Evolutionary conservation across 2,113 vertebrate genomes (phyloP).

Genomic region (Todiramphus saurophagus): DNA sequence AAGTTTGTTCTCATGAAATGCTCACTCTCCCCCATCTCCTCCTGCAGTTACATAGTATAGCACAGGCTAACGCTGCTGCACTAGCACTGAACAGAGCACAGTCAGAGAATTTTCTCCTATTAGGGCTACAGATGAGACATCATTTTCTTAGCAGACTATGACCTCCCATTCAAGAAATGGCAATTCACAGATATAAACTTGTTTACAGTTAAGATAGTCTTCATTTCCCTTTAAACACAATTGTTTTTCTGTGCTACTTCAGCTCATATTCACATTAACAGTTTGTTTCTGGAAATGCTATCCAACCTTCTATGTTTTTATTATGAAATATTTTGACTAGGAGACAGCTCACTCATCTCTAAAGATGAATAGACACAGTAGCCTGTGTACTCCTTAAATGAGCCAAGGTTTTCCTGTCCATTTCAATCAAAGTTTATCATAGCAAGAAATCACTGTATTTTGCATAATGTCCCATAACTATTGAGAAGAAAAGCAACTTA

Average conservation of each 20-base stretch:
- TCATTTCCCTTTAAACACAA: not conserved
- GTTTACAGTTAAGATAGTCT: not conserved
- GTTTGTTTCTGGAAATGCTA: slow-evolving; percentile 41
- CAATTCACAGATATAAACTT: not conserved
- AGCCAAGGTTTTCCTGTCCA: not conserved
- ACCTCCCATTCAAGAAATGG: not conserved
- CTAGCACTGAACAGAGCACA: not conserved
- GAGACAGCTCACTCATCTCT: not conserved
- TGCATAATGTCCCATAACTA: not conserved
- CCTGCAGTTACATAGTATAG: not conserved
- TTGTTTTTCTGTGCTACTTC: slow-evolving; percentile 14
- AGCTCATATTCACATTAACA: not conserved
- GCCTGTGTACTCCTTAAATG: not conserved
- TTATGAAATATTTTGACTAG: slow-evolving; percentile 58
- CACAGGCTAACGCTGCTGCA: not conserved
- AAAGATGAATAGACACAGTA: not conserved
- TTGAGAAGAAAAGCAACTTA: not conserved
- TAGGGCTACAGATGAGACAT: not conserved
- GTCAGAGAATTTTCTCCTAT: not conserved
- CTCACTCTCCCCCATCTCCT: not conserved
- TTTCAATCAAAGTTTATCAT: not conserved
- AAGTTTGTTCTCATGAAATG: not conserved
- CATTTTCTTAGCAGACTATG: not conserved
- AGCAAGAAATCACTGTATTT: not conserved
- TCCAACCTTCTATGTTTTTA: slow-evolving; percentile 30